phyloP scores from a whole-genome alignment of 2,888 invertebrate genomes.

The Troides aeacus region DNA sequence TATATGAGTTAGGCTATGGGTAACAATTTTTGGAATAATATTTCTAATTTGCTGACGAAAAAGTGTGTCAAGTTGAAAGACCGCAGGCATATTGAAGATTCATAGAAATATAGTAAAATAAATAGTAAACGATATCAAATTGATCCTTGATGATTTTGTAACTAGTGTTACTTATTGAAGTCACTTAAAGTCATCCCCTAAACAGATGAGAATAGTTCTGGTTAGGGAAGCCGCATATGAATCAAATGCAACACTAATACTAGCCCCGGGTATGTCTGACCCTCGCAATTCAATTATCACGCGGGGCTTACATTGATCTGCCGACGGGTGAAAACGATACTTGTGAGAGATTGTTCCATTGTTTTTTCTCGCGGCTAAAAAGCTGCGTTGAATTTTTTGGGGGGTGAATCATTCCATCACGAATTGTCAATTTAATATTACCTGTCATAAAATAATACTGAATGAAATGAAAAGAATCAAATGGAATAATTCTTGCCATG shows the following conservation, averaged over 20 bases:
- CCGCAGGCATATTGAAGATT: no score
- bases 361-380: slow-evolving; percentile 80
- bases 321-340: slow-evolving; percentile 77
- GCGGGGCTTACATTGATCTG: slow-evolving; percentile 66
- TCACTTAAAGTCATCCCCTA: slow-evolving; percentile 21
- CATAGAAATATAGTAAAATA: no score
- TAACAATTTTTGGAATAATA: no score
- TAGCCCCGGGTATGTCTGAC: slow-evolving; percentile 54
- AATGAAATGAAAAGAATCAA: not conserved
- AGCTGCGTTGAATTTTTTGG: slow-evolving; percentile 52
- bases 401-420: slow-evolving; percentile 30
- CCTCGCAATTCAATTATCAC: slow-evolving; percentile 76
- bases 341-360: slow-evolving; percentile 80
- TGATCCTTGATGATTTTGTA: slow-evolving; percentile 1
- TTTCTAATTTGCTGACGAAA: no score
- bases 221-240: slow-evolving; percentile 60
- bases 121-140: no score
- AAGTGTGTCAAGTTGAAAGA: no score
- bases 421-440: not conserved
- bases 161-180: slow-evolving; percentile 22
- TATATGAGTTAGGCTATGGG: no score
- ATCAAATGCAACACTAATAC: slow-evolving; percentile 73
- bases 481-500: no score
- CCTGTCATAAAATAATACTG: not conserved
- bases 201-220: slow-evolving; percentile 39